Conservation (phyloP, 2,797 vertebrate genomes). For the Pelochelys cantorii region DNA sequence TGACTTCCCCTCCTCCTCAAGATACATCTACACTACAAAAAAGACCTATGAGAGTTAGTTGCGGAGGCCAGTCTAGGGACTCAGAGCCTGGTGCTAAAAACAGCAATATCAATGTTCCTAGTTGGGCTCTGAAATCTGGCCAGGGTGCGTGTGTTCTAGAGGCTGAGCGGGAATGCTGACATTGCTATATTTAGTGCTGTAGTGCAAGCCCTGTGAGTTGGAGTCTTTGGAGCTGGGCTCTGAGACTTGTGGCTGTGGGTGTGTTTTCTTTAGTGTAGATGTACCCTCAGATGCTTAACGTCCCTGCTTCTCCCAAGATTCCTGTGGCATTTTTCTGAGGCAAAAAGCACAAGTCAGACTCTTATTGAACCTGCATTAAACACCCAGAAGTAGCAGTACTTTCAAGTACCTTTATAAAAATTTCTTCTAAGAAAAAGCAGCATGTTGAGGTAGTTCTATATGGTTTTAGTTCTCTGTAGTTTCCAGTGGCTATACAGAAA, state of each 20-base stretch:
- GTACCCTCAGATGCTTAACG: neutral
- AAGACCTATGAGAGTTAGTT: neutral
- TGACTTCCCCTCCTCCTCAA: neutral
- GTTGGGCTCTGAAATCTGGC: neutral
- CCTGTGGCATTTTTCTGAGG: neutral
- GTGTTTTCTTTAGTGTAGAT: neutral
- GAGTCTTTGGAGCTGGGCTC: neutral
- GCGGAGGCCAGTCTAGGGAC: too few species aligned
- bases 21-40: neutral
- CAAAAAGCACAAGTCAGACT: neutral
- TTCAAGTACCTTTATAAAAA: neutral
- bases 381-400: neutral
- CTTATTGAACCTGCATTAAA: neutral
- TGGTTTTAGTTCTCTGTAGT: neutral
- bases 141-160: neutral
- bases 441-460: fast-evolving
- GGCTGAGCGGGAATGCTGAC: neutral
- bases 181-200: neutral
- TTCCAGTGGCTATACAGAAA: neutral
- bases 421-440: neutral
- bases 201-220: neutral
- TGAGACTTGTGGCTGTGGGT: neutral
- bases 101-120: too few species aligned
- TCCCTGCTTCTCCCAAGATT: neutral
- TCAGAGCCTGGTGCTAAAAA: too few species aligned